A percentile compares a stretch with the other conserved stretches of the same genome.
phyloP scores from a whole-genome alignment of 2,113 vertebrate genomes.

The Hydrolagus affinis region DNA sequence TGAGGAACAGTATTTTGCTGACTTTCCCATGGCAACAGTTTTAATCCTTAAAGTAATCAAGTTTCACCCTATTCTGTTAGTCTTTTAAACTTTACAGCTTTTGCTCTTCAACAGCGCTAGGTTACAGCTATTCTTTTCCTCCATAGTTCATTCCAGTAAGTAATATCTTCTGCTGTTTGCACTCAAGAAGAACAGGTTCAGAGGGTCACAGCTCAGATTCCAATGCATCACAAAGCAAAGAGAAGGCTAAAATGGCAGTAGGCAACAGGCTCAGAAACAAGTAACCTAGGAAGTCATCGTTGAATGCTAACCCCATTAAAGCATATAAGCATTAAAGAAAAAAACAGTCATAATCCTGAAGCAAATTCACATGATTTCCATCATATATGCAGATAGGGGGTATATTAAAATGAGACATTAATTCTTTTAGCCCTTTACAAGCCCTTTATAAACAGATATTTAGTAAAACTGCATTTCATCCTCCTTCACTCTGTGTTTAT shows the following conservation, averaged over 20 bases:
- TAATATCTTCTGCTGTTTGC: conserved; percentile 61
- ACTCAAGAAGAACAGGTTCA: conserved; percentile 52
- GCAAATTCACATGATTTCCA: conserved; percentile 38
- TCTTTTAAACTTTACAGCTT: conserved; percentile 54
- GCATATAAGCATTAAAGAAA: conserved; percentile 41
- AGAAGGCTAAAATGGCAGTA: conserved; percentile 41
- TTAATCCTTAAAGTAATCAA: conserved; percentile 68
- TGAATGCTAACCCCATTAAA: conserved; percentile 44
- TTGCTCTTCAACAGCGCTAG: conserved; percentile 51
- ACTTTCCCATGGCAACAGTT: conserved; percentile 61
- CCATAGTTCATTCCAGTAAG: conserved; percentile 55
- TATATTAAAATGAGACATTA: neutral
- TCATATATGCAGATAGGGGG: neutral
- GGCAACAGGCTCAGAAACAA: conserved; percentile 40
- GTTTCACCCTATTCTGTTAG: conserved; percentile 53
- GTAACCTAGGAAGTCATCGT: conserved; percentile 47
- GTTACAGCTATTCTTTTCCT: conserved; percentile 64
- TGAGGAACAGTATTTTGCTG: conserved; percentile 64
- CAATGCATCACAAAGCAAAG: conserved; percentile 50
- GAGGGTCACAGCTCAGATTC: conserved; percentile 45
- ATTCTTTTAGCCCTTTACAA: neutral
- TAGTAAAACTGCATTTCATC: neutral
- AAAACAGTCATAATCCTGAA: conserved; percentile 40
- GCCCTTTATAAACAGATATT: neutral
- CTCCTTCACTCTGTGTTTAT: neutral